Evolutionary conservation across 2,888 invertebrate species (phyloP).

Genomic region (Troglohyphantes excavatus): DNA sequence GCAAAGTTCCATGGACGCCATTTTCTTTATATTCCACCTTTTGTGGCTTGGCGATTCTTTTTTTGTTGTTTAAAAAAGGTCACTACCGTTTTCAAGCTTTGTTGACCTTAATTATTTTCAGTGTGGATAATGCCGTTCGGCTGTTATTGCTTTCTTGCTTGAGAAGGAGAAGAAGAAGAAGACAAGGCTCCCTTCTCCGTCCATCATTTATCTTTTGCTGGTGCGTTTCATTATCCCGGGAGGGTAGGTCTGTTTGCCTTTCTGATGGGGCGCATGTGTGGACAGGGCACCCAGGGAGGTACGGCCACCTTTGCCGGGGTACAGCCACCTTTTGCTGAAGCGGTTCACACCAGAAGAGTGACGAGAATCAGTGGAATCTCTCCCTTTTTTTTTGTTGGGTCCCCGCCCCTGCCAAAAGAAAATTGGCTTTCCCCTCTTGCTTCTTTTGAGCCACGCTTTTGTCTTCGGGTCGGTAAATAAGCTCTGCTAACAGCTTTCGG

Average conservation of each 20-base stretch:
- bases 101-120: slow-evolving; percentile 77
- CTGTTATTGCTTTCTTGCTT: slow-evolving; percentile 46
- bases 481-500: background rate
- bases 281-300: slow-evolving; percentile 65
- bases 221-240: slow-evolving; percentile 52
- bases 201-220: too few species aligned
- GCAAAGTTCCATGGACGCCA: slow-evolving; percentile 38
- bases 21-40: slow-evolving; percentile 35
- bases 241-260: slow-evolving; percentile 50
- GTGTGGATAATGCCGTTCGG: slow-evolving; percentile 55
- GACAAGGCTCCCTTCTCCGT: slow-evolving; percentile 2
- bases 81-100: slow-evolving; percentile 74
- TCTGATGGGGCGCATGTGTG: slow-evolving; percentile 42
- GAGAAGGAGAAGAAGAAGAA: too few species aligned
- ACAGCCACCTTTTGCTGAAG: too few species aligned
- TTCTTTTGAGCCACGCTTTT: background rate
- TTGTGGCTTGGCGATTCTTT: slow-evolving; percentile 22
- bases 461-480: background rate
- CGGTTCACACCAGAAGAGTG: slow-evolving; percentile 44
- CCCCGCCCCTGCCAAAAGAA: slow-evolving; percentile 8
- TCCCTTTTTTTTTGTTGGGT: too few species aligned
- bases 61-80: slow-evolving; percentile 54
- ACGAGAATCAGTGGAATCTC: slow-evolving; percentile 2
- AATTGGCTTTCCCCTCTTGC: background rate
- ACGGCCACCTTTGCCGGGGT: slow-evolving; percentile 48